phyloP scores from a whole-genome alignment of 2,797 vertebrate species.

The Centroberyx gerrardi region DNA sequence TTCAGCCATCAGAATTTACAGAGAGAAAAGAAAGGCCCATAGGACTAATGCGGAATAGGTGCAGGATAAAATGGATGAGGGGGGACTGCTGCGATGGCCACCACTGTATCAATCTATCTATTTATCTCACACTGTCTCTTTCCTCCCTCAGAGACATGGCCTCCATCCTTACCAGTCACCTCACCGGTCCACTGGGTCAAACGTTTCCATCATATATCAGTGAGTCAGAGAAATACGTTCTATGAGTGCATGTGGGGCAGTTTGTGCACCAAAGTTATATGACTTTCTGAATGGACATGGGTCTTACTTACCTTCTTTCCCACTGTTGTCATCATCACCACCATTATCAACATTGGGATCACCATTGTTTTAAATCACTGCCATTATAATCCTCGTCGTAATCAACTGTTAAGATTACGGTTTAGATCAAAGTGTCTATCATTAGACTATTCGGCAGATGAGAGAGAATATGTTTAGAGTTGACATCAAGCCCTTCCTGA shows the following conservation, averaged over 20 bases:
- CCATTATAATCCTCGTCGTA: neutral
- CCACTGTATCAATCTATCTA: neutral
- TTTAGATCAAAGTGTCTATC: neutral
- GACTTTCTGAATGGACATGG: neutral
- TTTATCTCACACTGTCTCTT: neutral
- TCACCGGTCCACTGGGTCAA: no score
- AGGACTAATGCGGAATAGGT: no score
- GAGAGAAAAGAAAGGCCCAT: no score
- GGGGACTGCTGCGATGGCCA: no score
- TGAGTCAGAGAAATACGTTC: no score
- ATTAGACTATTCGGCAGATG: neutral
- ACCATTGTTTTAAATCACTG: neutral
- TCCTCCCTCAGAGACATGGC: no score
- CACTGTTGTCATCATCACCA: neutral
- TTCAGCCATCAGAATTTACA: no score
- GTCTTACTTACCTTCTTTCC: neutral
- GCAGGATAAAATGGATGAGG: no score
- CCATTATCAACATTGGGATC: neutral
- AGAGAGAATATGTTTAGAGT: neutral
- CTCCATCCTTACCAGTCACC: no score
- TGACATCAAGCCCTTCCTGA: constrained; percentile 2
- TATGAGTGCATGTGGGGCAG: no score
- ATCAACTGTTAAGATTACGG: neutral
- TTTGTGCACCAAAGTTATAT: neutral
- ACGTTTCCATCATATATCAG: no score